A percentile compares a stretch with the other conserved stretches of the same genome.
Conservation (phyloP, 2,113 vertebrate genomes). For the Engystomops pustulosus region DNA sequence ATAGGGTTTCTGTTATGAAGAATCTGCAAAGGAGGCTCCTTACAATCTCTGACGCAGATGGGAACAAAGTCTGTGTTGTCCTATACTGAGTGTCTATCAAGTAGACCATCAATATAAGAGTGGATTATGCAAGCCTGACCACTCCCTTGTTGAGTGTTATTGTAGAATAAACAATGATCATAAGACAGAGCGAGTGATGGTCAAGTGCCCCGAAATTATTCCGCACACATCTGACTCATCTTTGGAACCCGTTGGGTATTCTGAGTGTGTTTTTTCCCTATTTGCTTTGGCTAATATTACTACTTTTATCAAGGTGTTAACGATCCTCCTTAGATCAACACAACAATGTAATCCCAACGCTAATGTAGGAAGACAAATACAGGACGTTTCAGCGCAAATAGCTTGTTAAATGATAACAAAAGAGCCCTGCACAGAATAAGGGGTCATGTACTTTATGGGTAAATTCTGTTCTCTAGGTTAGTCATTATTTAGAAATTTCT, state of each 20-base stretch:
- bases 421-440: background rate
- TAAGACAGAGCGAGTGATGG: background rate
- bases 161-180: background rate
- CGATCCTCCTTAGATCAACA: slow-evolving; percentile 10
- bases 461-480: background rate
- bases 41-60: too few species aligned
- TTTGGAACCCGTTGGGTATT: background rate
- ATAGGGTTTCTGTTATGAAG: too few species aligned
- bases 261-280: background rate
- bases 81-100: too few species aligned
- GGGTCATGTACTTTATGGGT: background rate
- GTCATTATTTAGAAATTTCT: too few species aligned
- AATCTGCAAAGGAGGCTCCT: too few species aligned
- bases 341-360: background rate
- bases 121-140: background rate
- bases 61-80: too few species aligned
- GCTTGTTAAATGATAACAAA: background rate
- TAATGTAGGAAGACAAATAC: background rate
- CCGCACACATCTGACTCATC: background rate
- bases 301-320: slow-evolving; percentile 6
- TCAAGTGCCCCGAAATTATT: background rate
- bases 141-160: background rate
- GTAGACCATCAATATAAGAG: background rate
- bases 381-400: background rate
- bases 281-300: background rate